Conservation (phyloP, 2,888 invertebrate species). For the Zygogramma bicolorata region DNA sequence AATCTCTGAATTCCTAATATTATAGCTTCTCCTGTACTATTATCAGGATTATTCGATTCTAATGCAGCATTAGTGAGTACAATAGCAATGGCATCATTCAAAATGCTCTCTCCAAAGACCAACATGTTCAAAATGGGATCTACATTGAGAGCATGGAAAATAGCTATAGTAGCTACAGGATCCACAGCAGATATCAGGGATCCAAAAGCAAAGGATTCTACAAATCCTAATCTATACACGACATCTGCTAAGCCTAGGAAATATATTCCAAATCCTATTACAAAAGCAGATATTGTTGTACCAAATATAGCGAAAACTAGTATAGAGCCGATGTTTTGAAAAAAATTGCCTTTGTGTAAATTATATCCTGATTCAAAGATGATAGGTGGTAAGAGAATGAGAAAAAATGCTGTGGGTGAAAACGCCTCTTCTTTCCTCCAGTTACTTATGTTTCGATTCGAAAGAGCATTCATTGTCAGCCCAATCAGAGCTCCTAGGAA, state of each 20-base stretch:
- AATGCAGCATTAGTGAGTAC: constrained; percentile 93
- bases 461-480: constrained; percentile 88
- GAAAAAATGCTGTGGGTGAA: constrained; percentile 97
- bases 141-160: constrained; percentile 97
- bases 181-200: constrained; percentile 98
- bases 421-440: constrained; percentile 99
- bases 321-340: constrained; percentile 99
- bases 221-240: constrained; percentile 91
- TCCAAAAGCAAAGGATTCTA: constrained; percentile 99
- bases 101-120: constrained; percentile 95
- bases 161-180: constrained; percentile 98
- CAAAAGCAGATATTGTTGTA: constrained; percentile 95
- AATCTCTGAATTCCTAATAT: constrained; percentile 90
- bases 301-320: constrained; percentile 97
- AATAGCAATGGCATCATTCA: constrained; percentile 99
- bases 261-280: constrained; percentile 97
- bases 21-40: constrained; percentile 85
- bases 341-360: constrained; percentile 96
- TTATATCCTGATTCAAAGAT: constrained; percentile 99
- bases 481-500: constrained; percentile 95
- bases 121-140: constrained; percentile 99
- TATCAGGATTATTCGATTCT: constrained; percentile 76
- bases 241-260: constrained; percentile 91
- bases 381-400: constrained; percentile 96
- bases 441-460: constrained; percentile 89